Percentiles rank a stretch among this genome's conserved stretches.
phyloP scores from a whole-genome alignment of 2,888 invertebrate species.

The Oxyteleia sp. region DNA sequence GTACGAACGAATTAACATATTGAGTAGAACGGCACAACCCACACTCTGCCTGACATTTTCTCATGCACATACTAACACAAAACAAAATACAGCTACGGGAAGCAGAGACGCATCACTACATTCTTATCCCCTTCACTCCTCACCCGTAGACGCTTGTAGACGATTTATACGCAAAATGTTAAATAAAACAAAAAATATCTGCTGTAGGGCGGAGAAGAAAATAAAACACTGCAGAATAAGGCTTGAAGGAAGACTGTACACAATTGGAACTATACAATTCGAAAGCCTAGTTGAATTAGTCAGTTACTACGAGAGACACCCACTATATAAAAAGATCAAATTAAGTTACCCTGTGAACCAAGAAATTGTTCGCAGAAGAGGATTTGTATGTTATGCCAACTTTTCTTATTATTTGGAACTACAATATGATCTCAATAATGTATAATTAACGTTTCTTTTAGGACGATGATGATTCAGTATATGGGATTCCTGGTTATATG shows the following conservation, averaged over 20 bases:
- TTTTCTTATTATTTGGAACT: not conserved
- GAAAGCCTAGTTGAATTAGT: constrained; percentile 98
- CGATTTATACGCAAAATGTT: too few relatives aligned
- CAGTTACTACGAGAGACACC: constrained; percentile 95
- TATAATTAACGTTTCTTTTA: constrained; percentile 78
- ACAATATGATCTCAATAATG: constrained; percentile 22
- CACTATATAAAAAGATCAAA: constrained; percentile 96
- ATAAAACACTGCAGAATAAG: constrained; percentile 99
- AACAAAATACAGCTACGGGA: too few relatives aligned
- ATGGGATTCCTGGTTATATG: constrained; percentile 93
- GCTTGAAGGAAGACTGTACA: constrained; percentile 96
- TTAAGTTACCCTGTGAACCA: constrained; percentile 95
- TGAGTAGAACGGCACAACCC: too few relatives aligned
- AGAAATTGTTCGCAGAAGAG: constrained; percentile 90
- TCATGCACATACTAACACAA: too few relatives aligned
- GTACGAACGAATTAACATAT: constrained; percentile 85
- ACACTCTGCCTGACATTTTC: too few relatives aligned
- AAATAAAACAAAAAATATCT: too few relatives aligned
- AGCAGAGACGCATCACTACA: too few relatives aligned
- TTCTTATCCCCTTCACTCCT: too few relatives aligned
- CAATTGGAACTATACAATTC: constrained; percentile 96
- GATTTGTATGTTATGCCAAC: constrained; percentile 89
- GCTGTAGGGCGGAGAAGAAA: constrained; percentile 95
- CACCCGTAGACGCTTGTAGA: too few relatives aligned
- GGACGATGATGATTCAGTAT: constrained; percentile 91